Conservation (phyloP, 2,888 invertebrate species). For the Lasioglossum pauxillum region DNA sequence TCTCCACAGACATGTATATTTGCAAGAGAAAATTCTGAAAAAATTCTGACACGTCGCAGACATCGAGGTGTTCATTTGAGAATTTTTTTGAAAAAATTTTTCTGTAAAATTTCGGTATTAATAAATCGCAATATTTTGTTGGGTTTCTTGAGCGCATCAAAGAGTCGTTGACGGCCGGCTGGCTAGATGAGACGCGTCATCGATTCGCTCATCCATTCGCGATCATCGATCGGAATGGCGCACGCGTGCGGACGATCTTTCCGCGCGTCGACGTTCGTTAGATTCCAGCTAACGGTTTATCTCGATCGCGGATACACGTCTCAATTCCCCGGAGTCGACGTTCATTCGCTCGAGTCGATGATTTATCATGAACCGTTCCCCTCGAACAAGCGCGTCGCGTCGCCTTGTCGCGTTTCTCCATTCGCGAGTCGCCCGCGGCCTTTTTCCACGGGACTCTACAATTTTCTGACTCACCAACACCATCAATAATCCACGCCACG, state of each 20-base stretch:
- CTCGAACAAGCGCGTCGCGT: conserved; percentile 27
- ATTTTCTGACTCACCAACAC: conserved; percentile 10
- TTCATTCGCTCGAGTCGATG: conserved; percentile 47
- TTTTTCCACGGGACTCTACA: conserved; percentile 8
- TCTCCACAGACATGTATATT: not conserved
- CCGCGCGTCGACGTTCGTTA: conserved; percentile 53
- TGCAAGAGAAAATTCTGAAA: not conserved
- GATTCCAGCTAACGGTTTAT: conserved; percentile 64
- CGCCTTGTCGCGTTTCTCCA: not conserved
- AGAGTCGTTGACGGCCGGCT: not conserved
- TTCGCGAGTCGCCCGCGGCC: conserved; percentile 1
- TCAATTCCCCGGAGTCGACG: conserved; percentile 56
- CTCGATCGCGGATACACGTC: conserved; percentile 68
- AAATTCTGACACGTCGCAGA: not conserved
- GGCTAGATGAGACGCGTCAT: conserved; percentile 1
- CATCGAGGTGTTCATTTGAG: not conserved
- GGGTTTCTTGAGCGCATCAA: not conserved
- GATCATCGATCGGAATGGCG: conserved; percentile 29
- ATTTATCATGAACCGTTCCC: conserved; percentile 45
- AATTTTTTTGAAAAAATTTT: not conserved
- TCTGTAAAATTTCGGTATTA: not conserved
- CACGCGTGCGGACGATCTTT: conserved; percentile 16
- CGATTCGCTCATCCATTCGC: conserved; percentile 30
- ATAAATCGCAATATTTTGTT: not conserved
- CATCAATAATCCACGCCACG: conserved; percentile 22